Evolutionary conservation across 2,113 vertebrate species (phyloP).

Genomic region (Epinephelus cyanopodus): DNA sequence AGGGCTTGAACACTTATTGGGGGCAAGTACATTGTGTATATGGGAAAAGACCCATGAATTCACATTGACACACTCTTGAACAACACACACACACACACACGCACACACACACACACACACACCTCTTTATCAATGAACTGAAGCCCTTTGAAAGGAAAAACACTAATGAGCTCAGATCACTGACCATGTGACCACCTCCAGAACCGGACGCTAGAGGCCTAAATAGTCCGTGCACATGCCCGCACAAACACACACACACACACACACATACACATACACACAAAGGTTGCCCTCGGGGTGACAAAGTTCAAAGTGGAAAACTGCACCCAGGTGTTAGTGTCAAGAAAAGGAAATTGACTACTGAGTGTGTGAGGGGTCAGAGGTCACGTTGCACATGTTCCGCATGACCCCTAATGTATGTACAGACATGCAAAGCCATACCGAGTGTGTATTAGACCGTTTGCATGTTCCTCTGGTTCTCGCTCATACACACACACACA

Average conservation of each 20-base stretch:
- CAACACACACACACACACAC: background rate
- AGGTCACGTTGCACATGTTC: conserved; percentile 58
- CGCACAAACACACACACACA: background rate
- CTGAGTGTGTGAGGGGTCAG: conserved; percentile 58
- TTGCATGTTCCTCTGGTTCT: conserved; percentile 29
- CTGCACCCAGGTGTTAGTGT: conserved; percentile 70
- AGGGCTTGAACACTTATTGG: too few species aligned
- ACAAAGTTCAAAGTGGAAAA: conserved; percentile 64
- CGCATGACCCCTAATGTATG: conserved; percentile 42
- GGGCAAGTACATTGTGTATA: background rate
- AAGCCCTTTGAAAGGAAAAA: conserved; percentile 9
- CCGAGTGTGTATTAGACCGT: background rate
- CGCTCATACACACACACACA: background rate
- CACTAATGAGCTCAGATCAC: conserved; percentile 51
- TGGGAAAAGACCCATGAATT: background rate
- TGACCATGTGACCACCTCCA: conserved; percentile 35
- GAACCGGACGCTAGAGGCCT: conserved; percentile 30
- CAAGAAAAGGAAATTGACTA: conserved; percentile 68
- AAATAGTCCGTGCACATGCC: background rate
- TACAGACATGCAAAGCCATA: conserved; percentile 26
- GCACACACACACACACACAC: conserved; percentile 15
- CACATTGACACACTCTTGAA: background rate
- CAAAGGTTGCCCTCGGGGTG: conserved; percentile 14
- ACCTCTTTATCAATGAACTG: background rate
- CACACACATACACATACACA: background rate